These are phyloP conservation scores for Thysanoteuthis rhombus DNA, from an alignment of 2,888 invertebrate genomes.

Conservation along the genomic window DNA sequence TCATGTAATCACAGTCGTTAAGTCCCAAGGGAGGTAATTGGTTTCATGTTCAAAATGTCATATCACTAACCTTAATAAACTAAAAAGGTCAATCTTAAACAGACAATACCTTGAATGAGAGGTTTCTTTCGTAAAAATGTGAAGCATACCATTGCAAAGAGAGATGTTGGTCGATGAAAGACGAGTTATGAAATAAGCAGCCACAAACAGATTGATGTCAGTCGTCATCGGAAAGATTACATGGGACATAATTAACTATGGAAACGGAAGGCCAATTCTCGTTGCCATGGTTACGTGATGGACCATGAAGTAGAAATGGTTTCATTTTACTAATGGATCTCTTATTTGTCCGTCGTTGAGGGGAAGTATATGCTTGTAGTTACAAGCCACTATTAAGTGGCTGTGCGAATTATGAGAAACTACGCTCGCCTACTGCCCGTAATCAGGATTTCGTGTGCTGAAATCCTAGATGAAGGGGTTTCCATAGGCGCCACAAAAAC, in stretches of 20 bases:
- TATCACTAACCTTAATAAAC: not conserved
- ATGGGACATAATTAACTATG: not conserved
- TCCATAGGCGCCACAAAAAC: too few relatives aligned
- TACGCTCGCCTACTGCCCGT: not conserved
- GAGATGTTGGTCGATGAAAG: not conserved
- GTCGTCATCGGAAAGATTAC: not conserved
- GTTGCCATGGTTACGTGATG: not conserved
- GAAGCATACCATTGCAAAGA: not conserved
- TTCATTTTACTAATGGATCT: conserved; percentile 12
- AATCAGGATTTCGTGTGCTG: too few relatives aligned
- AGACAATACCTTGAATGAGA: not conserved
- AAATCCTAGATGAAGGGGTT: too few relatives aligned
- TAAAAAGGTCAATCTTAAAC: not conserved
- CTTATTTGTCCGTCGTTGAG: not conserved
- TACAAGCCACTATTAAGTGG: not conserved
- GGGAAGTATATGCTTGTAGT: not conserved
- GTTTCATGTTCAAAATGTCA: not conserved
- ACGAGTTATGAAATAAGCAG: not conserved
- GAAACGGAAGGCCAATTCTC: not conserved
- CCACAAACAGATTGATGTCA: not conserved
- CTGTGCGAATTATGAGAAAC: not conserved
- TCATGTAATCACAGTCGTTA: not conserved
- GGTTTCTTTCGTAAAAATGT: not conserved
- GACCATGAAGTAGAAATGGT: not conserved
- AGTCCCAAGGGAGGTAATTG: not conserved